A percentile compares a stretch with the other conserved stretches of the same genome.
Evolutionary conservation across 2,888 invertebrate species (phyloP).

Genomic region (Phytoseiulus persimilis): DNA sequence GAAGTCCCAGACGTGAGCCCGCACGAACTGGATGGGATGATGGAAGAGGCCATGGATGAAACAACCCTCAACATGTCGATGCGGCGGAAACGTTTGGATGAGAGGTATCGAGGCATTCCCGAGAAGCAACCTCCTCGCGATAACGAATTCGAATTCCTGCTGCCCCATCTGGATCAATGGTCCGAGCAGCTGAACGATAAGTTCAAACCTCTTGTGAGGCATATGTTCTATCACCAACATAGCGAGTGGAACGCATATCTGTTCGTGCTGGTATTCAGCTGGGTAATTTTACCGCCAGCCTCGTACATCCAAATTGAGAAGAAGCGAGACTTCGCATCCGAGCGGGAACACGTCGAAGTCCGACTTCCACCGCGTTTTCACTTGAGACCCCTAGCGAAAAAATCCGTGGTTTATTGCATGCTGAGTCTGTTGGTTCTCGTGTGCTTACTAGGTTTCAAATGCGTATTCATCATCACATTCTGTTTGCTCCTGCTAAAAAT

Average conservation of each 20-base stretch:
- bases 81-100: background rate
- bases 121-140: slow-evolving; percentile 24
- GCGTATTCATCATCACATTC: background rate
- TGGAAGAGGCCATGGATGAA: slow-evolving; percentile 17
- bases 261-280: background rate
- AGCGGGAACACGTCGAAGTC: background rate
- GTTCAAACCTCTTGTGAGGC: background rate
- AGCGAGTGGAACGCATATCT: background rate
- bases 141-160: slow-evolving; percentile 11
- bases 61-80: background rate
- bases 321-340: background rate
- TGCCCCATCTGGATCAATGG: background rate
- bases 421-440: background rate
- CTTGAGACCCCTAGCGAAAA: slow-evolving; percentile 15
- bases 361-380: background rate
- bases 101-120: background rate
- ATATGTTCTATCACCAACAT: background rate
- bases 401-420: background rate
- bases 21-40: slow-evolving; percentile 13
- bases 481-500: background rate
- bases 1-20: background rate
- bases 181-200: background rate
- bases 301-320: slow-evolving; percentile 27
- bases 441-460: background rate
- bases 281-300: background rate